A percentile compares a stretch with the other conserved stretches of the same genome.
Evolutionary conservation across 2,888 invertebrate species (phyloP).

Genomic region (Cryptus viduatorius): DNA sequence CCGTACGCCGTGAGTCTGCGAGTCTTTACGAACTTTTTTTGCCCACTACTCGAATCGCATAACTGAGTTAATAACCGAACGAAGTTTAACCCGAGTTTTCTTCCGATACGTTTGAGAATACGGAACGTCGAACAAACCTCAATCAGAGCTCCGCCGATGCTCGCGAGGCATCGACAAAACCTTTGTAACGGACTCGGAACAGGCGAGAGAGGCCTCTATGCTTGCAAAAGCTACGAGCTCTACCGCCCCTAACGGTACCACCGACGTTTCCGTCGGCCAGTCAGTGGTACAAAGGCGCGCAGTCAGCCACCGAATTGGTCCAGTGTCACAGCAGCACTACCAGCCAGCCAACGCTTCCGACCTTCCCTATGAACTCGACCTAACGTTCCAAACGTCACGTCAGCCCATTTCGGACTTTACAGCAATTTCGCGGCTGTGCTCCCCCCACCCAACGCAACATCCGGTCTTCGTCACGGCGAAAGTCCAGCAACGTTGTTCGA

Average conservation of each 20-base stretch:
- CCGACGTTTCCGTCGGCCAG: constrained; percentile 54
- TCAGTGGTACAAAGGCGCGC: constrained; percentile 62
- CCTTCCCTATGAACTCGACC: constrained; percentile 37
- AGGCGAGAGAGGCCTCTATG: constrained; percentile 10
- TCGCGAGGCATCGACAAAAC: constrained; percentile 42
- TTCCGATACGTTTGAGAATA: not conserved
- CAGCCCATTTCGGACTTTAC: constrained; percentile 55
- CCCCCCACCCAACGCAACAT: constrained; percentile 22
- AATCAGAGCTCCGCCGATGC: constrained; percentile 51
- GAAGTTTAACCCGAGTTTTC: constrained; percentile 34
- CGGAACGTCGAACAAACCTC: constrained; percentile 59
- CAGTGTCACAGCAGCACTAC: constrained; percentile 41
- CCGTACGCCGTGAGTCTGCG: not conserved
- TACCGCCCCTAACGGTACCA: not conserved
- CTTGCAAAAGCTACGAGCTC: constrained; percentile 25
- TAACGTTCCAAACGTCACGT: constrained; percentile 47
- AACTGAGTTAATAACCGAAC: constrained; percentile 33
- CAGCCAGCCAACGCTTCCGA: constrained; percentile 25
- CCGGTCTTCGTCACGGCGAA: not conserved
- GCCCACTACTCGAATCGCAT: not conserved
- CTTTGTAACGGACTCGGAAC: constrained; percentile 41
- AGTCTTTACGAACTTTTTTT: not conserved
- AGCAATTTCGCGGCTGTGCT: constrained; percentile 42
- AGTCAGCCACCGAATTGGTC: constrained; percentile 61
- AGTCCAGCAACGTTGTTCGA: constrained; percentile 16